phyloP scores from a whole-genome alignment of 1,140 invertebrate genomes.

The Zophobas morio region DNA sequence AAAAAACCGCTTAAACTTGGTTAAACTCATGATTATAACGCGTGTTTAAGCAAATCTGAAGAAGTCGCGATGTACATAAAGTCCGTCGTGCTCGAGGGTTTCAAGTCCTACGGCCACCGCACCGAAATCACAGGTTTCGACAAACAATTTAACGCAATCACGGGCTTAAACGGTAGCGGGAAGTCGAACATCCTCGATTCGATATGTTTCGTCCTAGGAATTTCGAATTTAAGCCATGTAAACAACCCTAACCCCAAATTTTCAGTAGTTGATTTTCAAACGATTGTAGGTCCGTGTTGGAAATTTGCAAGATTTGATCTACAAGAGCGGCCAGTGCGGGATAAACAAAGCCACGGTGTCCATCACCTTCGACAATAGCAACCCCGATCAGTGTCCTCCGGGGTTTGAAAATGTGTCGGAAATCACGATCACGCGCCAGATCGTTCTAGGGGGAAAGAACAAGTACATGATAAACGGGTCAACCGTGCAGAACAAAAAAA shows the following conservation, averaged over 20 bases:
- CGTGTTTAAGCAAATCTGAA: too few relatives aligned
- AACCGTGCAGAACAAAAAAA: slow-evolving; percentile 89
- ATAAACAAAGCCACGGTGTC: slow-evolving; percentile 97
- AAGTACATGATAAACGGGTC: slow-evolving; percentile 97
- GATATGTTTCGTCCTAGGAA: slow-evolving; percentile 98
- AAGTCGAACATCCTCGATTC: slow-evolving; percentile 99
- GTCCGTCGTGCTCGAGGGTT: slow-evolving; percentile 95
- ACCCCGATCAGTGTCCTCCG: slow-evolving; percentile 87
- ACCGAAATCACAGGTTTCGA: slow-evolving; percentile 97
- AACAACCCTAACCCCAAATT: slow-evolving; percentile 61
- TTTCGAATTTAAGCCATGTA: slow-evolving; percentile 94
- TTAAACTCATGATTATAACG: too few relatives aligned
- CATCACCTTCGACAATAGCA: slow-evolving; percentile 94
- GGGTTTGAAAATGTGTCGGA: slow-evolving; percentile 95
- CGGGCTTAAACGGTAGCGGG: slow-evolving; percentile 98
- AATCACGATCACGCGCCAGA: slow-evolving; percentile 94
- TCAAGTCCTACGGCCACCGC: slow-evolving; percentile 97
- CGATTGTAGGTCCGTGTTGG: slow-evolving; percentile 85
- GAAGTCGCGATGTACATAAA: slow-evolving; percentile 93
- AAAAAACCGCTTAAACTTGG: too few relatives aligned
- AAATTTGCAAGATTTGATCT: slow-evolving; percentile 95
- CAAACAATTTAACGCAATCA: slow-evolving; percentile 97
- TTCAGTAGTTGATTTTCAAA: slow-evolving; percentile 1
- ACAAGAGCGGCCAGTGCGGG: slow-evolving; percentile 97
- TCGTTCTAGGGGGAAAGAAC: slow-evolving; percentile 86